Conservation (phyloP, 2,888 invertebrate genomes). For the Campoletis raptor region DNA sequence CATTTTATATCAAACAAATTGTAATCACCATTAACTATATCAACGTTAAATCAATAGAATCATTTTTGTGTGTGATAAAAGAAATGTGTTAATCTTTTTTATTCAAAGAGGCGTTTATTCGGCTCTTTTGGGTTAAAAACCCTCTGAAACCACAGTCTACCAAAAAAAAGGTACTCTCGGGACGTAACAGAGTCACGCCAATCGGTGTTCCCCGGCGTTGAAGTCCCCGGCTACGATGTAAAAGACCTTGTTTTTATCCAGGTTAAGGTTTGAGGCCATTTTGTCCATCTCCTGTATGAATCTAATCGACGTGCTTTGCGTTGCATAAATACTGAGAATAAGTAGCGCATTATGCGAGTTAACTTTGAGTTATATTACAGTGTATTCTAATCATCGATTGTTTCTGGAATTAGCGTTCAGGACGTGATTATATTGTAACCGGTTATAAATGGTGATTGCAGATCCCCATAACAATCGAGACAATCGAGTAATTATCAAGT, state of each 20-base stretch:
- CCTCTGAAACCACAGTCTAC: too few species aligned
- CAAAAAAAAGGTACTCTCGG: too few species aligned
- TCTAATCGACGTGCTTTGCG: conserved; percentile 22
- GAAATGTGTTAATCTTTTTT: too few species aligned
- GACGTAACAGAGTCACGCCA: conserved; percentile 53
- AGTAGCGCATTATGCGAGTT: too few species aligned
- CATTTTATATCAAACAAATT: too few species aligned
- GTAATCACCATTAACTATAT: too few species aligned
- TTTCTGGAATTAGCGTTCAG: background rate
- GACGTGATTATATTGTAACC: conserved; percentile 9
- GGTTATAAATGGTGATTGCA: conserved; percentile 37
- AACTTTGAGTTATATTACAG: too few species aligned
- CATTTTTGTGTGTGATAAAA: too few species aligned
- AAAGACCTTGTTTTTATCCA: background rate
- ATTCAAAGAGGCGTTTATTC: too few species aligned
- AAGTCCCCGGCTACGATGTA: conserved; percentile 56
- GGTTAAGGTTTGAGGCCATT: background rate
- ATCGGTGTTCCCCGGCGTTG: conserved; percentile 40
- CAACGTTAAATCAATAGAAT: too few species aligned
- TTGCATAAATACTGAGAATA: background rate
- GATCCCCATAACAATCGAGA: conserved; percentile 48
- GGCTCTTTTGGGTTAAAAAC: too few species aligned
- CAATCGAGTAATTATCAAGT: conserved; percentile 3
- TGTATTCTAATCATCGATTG: too few species aligned
- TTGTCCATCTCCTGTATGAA: conserved; percentile 45